These are phyloP conservation scores for Tympanuchus pallidicinctus DNA, from an alignment of 2,113 vertebrate species.

Conservation along the genomic window DNA sequence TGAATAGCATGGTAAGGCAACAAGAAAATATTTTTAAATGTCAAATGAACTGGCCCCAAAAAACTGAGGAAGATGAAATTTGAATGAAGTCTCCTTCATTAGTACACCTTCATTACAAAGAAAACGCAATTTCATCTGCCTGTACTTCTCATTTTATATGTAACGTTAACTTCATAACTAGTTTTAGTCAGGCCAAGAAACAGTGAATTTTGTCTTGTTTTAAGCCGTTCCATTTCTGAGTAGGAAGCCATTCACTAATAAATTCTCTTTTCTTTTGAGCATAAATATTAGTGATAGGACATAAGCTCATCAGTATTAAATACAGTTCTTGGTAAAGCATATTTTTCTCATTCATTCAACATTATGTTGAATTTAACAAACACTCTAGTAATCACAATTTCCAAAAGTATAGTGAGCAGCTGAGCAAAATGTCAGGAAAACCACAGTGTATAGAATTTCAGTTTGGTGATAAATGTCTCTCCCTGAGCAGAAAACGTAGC, in stretches of 20 bases:
- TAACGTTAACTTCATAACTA: neutral
- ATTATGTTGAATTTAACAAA: slow-evolving; percentile 59
- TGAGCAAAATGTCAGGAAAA: slow-evolving; percentile 21
- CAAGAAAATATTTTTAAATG: neutral
- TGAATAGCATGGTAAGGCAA: neutral
- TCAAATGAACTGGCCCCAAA: neutral
- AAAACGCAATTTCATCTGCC: neutral
- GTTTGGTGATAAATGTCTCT: slow-evolving; percentile 38
- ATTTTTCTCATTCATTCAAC: slow-evolving; percentile 47
- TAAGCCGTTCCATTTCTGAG: neutral
- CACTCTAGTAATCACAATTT: slow-evolving; percentile 44
- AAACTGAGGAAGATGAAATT: neutral
- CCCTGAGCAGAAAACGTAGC: neutral
- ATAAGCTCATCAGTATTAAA: neutral
- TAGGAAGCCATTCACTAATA: neutral
- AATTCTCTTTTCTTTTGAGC: neutral
- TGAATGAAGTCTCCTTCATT: neutral
- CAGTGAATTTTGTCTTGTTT: neutral
- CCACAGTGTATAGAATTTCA: neutral
- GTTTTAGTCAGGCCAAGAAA: neutral
- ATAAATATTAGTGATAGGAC: neutral
- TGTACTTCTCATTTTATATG: neutral
- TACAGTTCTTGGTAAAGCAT: neutral
- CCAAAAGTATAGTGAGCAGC: neutral
- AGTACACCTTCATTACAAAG: neutral